phyloP scores from a whole-genome alignment of 2,888 invertebrate species.

The Tupiocoris notatus region DNA sequence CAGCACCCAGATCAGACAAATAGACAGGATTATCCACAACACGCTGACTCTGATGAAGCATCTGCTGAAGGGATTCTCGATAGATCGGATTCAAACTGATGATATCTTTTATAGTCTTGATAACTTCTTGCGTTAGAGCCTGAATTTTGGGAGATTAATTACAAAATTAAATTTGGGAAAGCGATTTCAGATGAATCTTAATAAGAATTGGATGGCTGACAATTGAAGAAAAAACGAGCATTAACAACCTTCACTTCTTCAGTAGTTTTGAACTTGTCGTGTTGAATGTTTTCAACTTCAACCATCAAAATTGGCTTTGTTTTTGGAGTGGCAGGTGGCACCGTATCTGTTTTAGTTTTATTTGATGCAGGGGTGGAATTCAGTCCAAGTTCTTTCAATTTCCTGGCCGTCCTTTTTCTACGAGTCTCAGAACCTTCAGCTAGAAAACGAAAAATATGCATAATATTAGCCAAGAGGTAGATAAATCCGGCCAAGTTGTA shows the following conservation, averaged over 20 bases:
- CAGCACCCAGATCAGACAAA: conserved; percentile 92
- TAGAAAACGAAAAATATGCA: not conserved
- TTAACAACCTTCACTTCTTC: conserved; percentile 86
- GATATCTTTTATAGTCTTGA: conserved; percentile 95
- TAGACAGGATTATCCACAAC: conserved; percentile 98
- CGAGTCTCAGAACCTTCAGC: conserved; percentile 42
- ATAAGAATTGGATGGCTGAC: too few species aligned
- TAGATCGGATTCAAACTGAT: conserved; percentile 96
- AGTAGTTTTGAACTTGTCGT: conserved; percentile 83
- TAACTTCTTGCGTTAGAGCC: conserved; percentile 93
- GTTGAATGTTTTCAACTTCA: conserved; percentile 88
- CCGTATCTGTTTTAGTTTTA: conserved; percentile 2
- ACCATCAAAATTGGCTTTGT: conserved; percentile 71
- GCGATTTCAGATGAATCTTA: too few species aligned
- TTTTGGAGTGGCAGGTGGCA: not conserved
- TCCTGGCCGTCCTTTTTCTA: conserved; percentile 41
- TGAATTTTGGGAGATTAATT: conserved; percentile 52
- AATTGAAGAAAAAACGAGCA: too few species aligned
- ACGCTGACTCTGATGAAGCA: conserved; percentile 93
- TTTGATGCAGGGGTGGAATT: conserved; percentile 7
- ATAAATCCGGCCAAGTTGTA: not conserved
- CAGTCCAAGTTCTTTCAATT: conserved; percentile 44
- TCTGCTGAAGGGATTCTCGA: conserved; percentile 95
- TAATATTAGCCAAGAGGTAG: conserved; percentile 53
- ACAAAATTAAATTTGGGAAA: too few species aligned